phyloP scores from a whole-genome alignment of 2,113 vertebrate genomes.

The Redunca redunca region DNA sequence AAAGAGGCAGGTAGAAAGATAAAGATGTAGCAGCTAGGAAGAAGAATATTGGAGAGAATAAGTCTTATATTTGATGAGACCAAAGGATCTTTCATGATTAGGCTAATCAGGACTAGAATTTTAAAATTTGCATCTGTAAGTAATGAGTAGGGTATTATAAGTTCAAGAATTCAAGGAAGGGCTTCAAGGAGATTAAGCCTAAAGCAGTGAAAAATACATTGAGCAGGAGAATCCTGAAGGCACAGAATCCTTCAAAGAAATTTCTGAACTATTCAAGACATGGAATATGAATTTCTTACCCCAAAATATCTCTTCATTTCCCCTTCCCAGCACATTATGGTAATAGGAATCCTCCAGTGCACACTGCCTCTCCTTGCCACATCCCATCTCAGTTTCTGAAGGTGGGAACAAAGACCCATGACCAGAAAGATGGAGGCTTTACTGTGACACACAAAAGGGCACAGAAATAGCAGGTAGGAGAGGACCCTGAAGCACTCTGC shows the following conservation, averaged over 20 bases:
- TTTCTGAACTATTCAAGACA: not conserved
- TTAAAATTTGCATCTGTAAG: not conserved
- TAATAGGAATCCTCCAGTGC: not conserved
- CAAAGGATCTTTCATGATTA: not conserved
- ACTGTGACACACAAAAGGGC: not conserved
- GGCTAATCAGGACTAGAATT: not conserved
- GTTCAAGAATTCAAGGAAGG: not conserved
- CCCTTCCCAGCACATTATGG: not conserved
- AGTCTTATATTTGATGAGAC: not conserved
- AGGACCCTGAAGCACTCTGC: not conserved
- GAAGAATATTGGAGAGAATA: not conserved
- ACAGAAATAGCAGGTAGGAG: not conserved
- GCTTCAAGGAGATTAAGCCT: not conserved
- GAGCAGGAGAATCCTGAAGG: not conserved
- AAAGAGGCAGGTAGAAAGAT: not conserved
- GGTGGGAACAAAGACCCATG: not conserved
- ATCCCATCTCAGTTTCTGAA: not conserved
- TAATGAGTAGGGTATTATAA: not conserved
- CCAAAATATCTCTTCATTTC: not conserved
- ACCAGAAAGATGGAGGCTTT: not conserved
- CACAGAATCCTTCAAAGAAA: not conserved
- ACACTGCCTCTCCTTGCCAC: not conserved
- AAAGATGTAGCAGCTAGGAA: not conserved
- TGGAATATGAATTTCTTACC: not conserved
- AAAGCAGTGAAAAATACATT: not conserved